Evolutionary conservation across 2,113 vertebrate genomes (phyloP).

Genomic region (Saguinus midas): DNA sequence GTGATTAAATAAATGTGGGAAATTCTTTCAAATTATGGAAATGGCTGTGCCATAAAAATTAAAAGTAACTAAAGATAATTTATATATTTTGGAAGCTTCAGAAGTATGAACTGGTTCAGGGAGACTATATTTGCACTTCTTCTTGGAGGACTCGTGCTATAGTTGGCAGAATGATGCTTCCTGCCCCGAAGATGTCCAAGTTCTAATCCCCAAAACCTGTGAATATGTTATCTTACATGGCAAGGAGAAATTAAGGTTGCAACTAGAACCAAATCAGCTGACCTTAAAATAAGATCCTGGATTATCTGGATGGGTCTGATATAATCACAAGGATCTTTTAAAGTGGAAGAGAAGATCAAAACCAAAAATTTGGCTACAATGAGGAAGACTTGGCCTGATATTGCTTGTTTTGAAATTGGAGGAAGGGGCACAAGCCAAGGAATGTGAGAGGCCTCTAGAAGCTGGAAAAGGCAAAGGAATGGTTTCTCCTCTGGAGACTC

Average conservation of each 20-base stretch:
- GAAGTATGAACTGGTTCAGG: not conserved
- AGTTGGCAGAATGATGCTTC: not conserved
- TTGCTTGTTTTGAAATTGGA: not conserved
- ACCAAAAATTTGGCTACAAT: not conserved
- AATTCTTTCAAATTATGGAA: not conserved
- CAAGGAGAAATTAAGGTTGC: not conserved
- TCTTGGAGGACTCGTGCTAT: not conserved
- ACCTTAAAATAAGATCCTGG: not conserved
- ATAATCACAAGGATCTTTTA: not conserved
- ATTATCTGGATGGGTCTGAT: not conserved
- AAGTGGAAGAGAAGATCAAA: not conserved
- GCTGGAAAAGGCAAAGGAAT: not conserved
- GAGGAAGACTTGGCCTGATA: not conserved
- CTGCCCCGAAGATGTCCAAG: not conserved
- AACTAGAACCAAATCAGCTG: not conserved
- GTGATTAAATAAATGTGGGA: not conserved
- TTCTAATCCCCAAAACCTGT: not conserved
- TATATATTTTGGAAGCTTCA: not conserved
- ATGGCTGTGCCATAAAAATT: not conserved
- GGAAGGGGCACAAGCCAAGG: not conserved
- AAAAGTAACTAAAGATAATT: not conserved
- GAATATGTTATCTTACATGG: not conserved
- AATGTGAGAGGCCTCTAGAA: not conserved
- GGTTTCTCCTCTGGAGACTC: not conserved
- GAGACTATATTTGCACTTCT: not conserved